Conservation (phyloP, 2,797 vertebrate genomes). For the Threskiornis aethiopicus region DNA sequence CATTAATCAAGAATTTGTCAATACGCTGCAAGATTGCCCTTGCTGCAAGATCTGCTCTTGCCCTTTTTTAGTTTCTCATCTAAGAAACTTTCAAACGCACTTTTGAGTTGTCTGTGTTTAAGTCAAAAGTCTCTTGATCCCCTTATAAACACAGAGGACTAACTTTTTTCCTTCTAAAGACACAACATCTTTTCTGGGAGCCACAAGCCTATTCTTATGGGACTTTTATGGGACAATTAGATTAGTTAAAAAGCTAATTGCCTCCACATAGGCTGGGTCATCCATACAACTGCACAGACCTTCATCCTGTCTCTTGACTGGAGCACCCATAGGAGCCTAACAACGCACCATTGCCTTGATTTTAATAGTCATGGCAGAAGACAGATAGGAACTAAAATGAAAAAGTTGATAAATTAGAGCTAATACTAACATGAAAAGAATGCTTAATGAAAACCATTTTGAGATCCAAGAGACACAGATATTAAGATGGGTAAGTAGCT, state of each 20-base stretch:
- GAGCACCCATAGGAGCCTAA: neutral
- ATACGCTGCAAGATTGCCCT: neutral
- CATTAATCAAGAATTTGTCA: neutral
- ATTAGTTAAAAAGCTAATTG: neutral
- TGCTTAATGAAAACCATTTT: neutral
- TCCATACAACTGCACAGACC: neutral
- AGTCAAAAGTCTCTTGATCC: neutral
- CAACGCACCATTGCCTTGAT: neutral
- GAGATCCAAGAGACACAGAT: neutral
- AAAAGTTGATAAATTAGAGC: neutral
- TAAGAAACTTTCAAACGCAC: neutral
- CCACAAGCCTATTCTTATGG: neutral
- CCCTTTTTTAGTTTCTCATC: neutral
- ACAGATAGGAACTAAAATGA: neutral
- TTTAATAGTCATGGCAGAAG: neutral
- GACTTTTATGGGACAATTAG: neutral
- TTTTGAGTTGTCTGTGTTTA: neutral
- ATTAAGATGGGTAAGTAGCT: neutral
- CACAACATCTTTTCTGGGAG: neutral
- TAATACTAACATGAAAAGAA: neutral
- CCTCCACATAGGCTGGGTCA: neutral
- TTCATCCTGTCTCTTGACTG: neutral
- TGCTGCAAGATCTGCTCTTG: neutral
- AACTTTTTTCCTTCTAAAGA: neutral
- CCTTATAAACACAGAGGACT: neutral